Evolutionary conservation across 1,140 invertebrate species (phyloP).

Genomic region (Brachionus manjavacas): DNA sequence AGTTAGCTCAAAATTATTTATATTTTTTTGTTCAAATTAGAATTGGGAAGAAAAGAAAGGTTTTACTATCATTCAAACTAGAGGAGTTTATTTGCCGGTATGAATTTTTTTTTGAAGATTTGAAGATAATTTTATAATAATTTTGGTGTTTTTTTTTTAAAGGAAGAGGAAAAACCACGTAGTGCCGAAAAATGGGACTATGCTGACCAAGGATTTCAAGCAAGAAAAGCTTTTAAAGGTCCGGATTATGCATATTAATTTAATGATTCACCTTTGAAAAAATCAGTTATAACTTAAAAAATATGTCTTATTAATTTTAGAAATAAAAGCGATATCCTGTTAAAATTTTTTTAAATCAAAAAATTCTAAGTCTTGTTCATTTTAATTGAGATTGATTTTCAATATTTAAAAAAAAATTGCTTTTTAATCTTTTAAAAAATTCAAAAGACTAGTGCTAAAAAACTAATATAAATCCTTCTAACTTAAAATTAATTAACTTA

Average conservation of each 20-base stretch:
- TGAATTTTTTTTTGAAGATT: background rate
- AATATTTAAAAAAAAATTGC: too few species aligned
- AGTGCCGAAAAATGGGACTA: slow-evolving; percentile 20
- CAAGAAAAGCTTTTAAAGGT: slow-evolving; percentile 28
- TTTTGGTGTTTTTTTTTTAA: background rate
- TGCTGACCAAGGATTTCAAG: slow-evolving; percentile 17
- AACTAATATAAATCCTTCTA: too few species aligned
- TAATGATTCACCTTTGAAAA: background rate
- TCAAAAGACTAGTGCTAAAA: too few species aligned
- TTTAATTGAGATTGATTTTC: background rate
- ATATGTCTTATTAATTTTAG: background rate
- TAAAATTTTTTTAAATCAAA: background rate
- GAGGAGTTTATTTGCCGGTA: slow-evolving; percentile 22
- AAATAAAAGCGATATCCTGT: background rate
- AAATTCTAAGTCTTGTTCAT: background rate
- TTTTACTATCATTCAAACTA: slow-evolving; percentile 1
- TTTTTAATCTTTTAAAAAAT: too few species aligned
- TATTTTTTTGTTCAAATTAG: too few species aligned
- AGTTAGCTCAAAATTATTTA: too few species aligned
- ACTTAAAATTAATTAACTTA: too few species aligned
- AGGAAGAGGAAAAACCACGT: slow-evolving; percentile 38
- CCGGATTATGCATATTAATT: slow-evolving; percentile 24
- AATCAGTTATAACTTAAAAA: background rate
- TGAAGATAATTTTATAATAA: background rate
- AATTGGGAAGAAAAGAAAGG: slow-evolving; percentile 16